Evolutionary conservation across 2,113 vertebrate species (phyloP), one percentile per base, ranked within the genome.

Genomic region (Mesoclemmys tuberculata): DNA sequence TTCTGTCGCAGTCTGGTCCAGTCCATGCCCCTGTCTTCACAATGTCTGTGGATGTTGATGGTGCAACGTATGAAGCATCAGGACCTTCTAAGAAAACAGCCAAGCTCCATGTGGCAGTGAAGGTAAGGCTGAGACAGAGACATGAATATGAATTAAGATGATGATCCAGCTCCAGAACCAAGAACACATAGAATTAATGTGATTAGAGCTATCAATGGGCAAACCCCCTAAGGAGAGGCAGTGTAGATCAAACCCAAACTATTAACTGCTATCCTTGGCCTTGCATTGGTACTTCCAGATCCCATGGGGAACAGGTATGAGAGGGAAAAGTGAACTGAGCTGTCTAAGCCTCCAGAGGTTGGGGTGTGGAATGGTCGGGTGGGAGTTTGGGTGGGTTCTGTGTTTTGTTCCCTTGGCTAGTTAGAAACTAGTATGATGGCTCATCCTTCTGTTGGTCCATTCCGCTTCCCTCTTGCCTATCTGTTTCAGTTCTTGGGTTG

Each of bases 71-170:
- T 1, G 99, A 99, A 98, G 99, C 99, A 41, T 99, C 99, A 52
- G 99, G 99, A 89, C 99, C 99, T 96, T 99, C 99, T 90, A 99
- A 99, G 98, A 99, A 99, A 98, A 99, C 99, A 12, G 99, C 99
- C 96, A 99, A 99, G 97, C 99, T 99, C 96, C 99, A 99, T 2
- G 99, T 99, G 85, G 99, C 99, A 58, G 99, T 99, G 93, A 99
- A 99, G 99, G 99, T 99, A 98, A 94, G 96, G 90, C 85, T 89
- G 91, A 88, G 38, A 82, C 56, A 19, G 82, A 54, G 79, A 82
- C 10, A 13, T 48, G 91, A 54, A 91, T 84, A 35, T 84, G 77
- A 77, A 26, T 27, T 41, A 26, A 77, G 41, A 3, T 77, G 41
- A 27, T 29, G 29, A 44, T 46, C 48, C 89, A 87, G 89, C 61